Conservation (phyloP, 2,113 vertebrate genomes). For the Hippocampus barbouri region DNA sequence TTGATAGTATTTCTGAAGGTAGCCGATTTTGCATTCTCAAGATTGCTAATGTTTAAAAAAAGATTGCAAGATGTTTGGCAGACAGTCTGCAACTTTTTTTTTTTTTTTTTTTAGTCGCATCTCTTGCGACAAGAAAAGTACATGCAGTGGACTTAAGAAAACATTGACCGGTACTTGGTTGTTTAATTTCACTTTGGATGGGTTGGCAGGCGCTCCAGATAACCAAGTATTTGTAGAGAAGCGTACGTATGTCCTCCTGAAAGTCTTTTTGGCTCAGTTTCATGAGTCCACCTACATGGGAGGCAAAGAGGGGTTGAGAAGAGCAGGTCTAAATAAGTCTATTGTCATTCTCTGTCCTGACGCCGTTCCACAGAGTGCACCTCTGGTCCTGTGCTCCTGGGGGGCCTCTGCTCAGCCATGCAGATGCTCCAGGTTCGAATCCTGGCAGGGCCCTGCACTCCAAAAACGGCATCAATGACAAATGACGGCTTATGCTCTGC, state of each 20-base stretch:
- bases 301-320: neutral
- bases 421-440: conserved; percentile 99
- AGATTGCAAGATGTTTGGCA: too few species aligned
- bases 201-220: too few species aligned
- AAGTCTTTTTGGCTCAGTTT: neutral
- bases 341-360: conserved; percentile 57
- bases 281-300: neutral
- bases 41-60: too few species aligned
- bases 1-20: too few species aligned
- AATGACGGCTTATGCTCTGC: conserved; percentile 28
- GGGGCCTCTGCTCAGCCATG: conserved; percentile 95
- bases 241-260: neutral
- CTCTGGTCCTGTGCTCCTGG: conserved; percentile 93
- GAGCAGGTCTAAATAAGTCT: conserved; percentile 23
- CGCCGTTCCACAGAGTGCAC: conserved; percentile 75
- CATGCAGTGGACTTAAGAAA: too few species aligned
- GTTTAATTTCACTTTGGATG: neutral
- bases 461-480: conserved; percentile 43
- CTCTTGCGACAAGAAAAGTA: too few species aligned
- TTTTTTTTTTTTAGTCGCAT: too few species aligned
- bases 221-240: neutral
- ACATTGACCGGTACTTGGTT: neutral
- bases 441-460: conserved; percentile 92
- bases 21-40: too few species aligned
- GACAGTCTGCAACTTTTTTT: too few species aligned